phyloP scores from a whole-genome alignment of 2,888 invertebrate genomes.

The Argynnis bischoffii region DNA sequence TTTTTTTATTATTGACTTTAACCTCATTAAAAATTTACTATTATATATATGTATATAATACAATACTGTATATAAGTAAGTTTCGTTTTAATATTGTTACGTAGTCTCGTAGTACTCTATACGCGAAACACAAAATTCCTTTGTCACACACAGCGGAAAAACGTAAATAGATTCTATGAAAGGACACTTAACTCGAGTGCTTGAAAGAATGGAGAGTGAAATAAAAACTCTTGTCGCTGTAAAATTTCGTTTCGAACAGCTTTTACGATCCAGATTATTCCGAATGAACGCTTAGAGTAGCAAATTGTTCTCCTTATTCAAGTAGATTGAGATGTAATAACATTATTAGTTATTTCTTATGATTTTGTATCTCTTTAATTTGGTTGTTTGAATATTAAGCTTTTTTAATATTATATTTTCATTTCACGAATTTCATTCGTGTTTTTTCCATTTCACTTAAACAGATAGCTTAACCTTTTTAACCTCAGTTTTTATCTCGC shows the following conservation, averaged over 20 bases:
- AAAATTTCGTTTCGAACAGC: constrained; percentile 27
- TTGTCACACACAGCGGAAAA: constrained; percentile 3
- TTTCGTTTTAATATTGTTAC: too few species aligned
- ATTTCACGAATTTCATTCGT: too few species aligned
- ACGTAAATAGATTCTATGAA: constrained; percentile 19
- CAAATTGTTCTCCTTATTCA: constrained; percentile 20
- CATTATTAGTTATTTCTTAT: constrained; percentile 26
- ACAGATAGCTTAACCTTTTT: too few species aligned
- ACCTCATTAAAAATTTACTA: too few species aligned
- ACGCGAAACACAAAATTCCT: constrained; percentile 3
- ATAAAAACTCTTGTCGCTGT: constrained; percentile 28
- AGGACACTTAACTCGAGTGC: constrained; percentile 26
- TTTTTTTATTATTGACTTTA: too few species aligned
- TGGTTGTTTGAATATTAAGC: constrained; percentile 8
- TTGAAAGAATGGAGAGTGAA: constrained; percentile 27
- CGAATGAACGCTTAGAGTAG: constrained; percentile 23
- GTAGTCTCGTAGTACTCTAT: neutral
- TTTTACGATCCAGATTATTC: constrained; percentile 26
- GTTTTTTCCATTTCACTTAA: too few species aligned
- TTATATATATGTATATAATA: too few species aligned
- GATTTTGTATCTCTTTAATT: constrained; percentile 11
- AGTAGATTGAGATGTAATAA: constrained; percentile 25
- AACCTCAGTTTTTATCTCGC: too few species aligned
- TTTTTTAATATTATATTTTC: neutral
- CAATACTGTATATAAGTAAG: too few species aligned